phyloP scores from a whole-genome alignment of 2,888 invertebrate species.

The Pogonocherus hispidulus region DNA sequence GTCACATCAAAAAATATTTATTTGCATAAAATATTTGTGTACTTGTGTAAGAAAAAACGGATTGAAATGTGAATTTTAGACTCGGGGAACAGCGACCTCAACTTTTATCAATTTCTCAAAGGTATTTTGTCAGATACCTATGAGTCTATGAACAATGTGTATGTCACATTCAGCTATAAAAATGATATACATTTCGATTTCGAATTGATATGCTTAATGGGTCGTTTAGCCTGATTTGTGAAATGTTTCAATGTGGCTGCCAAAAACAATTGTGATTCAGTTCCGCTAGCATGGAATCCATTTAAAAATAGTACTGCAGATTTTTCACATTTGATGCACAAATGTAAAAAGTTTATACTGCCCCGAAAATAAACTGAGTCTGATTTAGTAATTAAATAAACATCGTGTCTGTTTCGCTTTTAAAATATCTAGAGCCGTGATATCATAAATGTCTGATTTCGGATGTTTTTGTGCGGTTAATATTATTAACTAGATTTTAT shows the following conservation, averaged over 20 bases:
- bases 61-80: too few relatives aligned
- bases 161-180: too few relatives aligned
- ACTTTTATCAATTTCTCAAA: too few relatives aligned
- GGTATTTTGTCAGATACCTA: too few relatives aligned
- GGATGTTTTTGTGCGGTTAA: not conserved
- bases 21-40: too few relatives aligned
- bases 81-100: too few relatives aligned
- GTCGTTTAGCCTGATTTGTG: too few relatives aligned
- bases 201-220: too few relatives aligned
- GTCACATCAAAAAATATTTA: too few relatives aligned
- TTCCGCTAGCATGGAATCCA: not conserved
- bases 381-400: constrained; percentile 23
- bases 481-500: constrained; percentile 4
- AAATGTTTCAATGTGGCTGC: not conserved
- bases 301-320: constrained; percentile 18
- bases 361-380: constrained; percentile 11
- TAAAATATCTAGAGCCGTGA: constrained; percentile 3
- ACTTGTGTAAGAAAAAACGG: too few relatives aligned
- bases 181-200: too few relatives aligned
- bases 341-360: constrained; percentile 4
- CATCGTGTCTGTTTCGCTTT: not conserved
- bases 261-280: constrained; percentile 17
- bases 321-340: constrained; percentile 18
- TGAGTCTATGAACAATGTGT: too few relatives aligned
- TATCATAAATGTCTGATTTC: constrained; percentile 9